Evolutionary conservation across 2,113 vertebrate genomes (phyloP).

Genomic region (Telmatochromis bifrenatus): DNA sequence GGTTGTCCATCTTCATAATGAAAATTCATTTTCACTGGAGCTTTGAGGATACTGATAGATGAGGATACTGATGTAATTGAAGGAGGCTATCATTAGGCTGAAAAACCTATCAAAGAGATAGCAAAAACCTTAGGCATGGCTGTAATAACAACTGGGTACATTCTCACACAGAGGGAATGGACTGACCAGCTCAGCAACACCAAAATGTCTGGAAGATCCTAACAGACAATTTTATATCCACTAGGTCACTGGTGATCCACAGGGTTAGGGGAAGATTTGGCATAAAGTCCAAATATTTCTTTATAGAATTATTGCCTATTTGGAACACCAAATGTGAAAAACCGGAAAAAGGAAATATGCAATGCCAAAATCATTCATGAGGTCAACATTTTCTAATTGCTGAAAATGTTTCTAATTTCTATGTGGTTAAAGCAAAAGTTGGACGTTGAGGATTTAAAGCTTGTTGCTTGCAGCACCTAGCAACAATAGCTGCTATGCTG

Average conservation of each 20-base stretch:
- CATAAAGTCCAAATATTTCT: not conserved
- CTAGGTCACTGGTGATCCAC: not conserved
- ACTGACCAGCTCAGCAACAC: not conserved
- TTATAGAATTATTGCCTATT: accelerated
- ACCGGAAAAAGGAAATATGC: accelerated
- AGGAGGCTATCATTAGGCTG: not conserved
- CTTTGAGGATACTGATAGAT: not conserved
- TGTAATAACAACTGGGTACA: not conserved
- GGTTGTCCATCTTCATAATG: not conserved
- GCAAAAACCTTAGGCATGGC: not conserved
- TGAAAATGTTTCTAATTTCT: not conserved
- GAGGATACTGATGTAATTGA: not conserved
- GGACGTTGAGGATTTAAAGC: not conserved
- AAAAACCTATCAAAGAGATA: not conserved
- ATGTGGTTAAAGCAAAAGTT: not conserved
- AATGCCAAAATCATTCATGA: not conserved
- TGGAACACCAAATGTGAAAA: not conserved
- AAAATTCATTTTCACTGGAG: not conserved
- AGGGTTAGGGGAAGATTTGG: not conserved
- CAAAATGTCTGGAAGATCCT: not conserved
- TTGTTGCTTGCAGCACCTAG: not conserved
- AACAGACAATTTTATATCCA: not conserved
- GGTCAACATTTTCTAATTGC: not conserved
- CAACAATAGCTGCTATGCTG: not conserved
- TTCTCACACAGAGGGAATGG: not conserved